phyloP scores from a whole-genome alignment of 1,140 invertebrate species.

The Trichonephila clavipes region DNA sequence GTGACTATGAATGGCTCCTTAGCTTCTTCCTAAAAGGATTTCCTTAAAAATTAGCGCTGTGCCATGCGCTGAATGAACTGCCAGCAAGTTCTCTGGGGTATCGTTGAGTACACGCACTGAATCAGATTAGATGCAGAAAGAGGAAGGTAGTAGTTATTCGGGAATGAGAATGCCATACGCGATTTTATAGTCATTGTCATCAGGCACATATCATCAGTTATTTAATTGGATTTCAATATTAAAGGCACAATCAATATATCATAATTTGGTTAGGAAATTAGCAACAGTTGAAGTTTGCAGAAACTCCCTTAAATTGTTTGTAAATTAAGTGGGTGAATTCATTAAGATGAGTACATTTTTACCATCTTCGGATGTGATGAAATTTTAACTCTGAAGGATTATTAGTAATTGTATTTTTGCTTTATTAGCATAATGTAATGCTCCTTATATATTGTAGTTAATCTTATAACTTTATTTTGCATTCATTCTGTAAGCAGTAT shows the following conservation, averaged over 20 bases:
- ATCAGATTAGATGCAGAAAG: neutral
- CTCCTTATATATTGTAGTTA: too few relatives aligned
- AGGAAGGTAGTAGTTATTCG: neutral
- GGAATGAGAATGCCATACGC: neutral
- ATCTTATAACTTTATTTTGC: too few relatives aligned
- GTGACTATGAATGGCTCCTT: slow-evolving; percentile 65
- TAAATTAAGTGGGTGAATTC: neutral
- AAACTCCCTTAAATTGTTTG: neutral
- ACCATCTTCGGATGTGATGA: neutral
- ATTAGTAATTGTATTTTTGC: too few relatives aligned
- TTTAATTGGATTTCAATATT: slow-evolving; percentile 12
- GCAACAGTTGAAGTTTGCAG: neutral
- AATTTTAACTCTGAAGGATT: too few relatives aligned
- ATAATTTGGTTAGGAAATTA: neutral
- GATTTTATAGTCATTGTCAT: slow-evolving; percentile 37
- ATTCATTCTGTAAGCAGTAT: too few relatives aligned
- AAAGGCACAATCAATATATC: neutral
- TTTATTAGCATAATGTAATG: too few relatives aligned
- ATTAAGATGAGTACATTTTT: neutral
- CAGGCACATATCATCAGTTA: neutral
- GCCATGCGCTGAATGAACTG: neutral
- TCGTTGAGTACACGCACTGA: slow-evolving; percentile 19
- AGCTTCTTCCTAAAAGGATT: slow-evolving; percentile 42
- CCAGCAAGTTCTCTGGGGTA: neutral
- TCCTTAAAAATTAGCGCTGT: slow-evolving; percentile 54